These are phyloP conservation scores for Paragorgia papillata DNA, from an alignment of 92 coral and sea anemone species.

Conservation along the genomic window DNA sequence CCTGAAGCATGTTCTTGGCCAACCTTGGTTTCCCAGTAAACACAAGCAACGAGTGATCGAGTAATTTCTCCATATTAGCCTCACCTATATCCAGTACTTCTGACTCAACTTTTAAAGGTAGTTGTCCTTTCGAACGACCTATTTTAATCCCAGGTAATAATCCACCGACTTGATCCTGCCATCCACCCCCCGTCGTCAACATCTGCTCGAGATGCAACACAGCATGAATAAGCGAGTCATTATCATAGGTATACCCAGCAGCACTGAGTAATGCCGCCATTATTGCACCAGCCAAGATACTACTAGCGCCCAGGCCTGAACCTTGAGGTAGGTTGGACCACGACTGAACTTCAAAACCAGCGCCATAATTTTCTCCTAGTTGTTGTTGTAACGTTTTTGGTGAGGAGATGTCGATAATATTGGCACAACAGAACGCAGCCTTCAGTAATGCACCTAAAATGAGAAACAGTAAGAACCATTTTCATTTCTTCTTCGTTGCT, in stretches of 20 bases:
- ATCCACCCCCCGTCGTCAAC: conserved; percentile 98
- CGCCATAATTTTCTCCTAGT: conserved; percentile 68
- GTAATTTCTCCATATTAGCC: conserved; percentile 61
- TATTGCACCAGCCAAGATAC: conserved; percentile 87
- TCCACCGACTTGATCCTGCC: conserved; percentile 99
- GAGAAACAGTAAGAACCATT: neutral
- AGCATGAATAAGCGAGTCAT: conserved; percentile 78
- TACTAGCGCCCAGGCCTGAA: conserved; percentile 97
- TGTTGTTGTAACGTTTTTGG: conserved; percentile 74
- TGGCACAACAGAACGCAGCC: conserved; percentile 88
- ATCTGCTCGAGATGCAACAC: conserved; percentile 96
- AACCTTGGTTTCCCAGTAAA: conserved; percentile 90
- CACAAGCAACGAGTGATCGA: conserved; percentile 69
- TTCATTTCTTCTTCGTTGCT: too few relatives aligned
- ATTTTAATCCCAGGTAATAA: conserved; percentile 90
- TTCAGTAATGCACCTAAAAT: conserved; percentile 82
- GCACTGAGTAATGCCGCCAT: conserved; percentile 91
- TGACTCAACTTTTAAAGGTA: conserved; percentile 77
- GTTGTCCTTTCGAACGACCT: conserved; percentile 75
- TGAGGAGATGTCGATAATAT: conserved; percentile 68
- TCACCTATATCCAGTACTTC: conserved; percentile 63
- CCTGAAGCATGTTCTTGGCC: conserved; percentile 96
- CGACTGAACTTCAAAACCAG: conserved; percentile 90
- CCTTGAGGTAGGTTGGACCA: conserved; percentile 87
- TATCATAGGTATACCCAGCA: conserved; percentile 59